Base-by-base conservation (phyloP, 2,888 invertebrate species). In the Chaetogeoica ovagalla region DNA sequence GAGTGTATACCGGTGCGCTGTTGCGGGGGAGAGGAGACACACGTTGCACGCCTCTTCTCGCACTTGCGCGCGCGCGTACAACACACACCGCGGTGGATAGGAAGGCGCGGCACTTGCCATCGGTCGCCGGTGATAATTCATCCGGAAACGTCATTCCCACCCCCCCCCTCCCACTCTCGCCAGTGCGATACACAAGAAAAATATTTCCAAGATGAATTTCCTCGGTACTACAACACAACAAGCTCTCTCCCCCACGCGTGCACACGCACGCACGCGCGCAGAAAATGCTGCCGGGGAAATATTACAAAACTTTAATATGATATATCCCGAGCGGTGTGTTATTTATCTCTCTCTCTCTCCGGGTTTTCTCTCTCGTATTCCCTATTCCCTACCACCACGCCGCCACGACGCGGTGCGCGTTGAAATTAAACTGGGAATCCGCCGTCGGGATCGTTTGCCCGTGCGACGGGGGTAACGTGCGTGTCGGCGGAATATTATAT, bases 241-340 rank as follows among this genome's bases (percentile, higher is more conserved):
- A 19, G 0, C 1, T n/a, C 68, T 5, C 52, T 23, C 69, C 21
- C 19, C 15, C 39, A 4, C 57, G n/a, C 65, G 55, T 65, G 63
- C 62, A 63, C 48, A 57, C 57, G 39, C 57, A 65, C 66, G 15
- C 66, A 8, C 66, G 43, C 66, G 30, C 19, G 23, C 59, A 68
- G n/a, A 48, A 70, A 69, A 69, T 52, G 77, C 74, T 69, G 79
- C 63, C 70, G 79, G 79, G 79, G 70, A 79, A 70, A 79, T 79
- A 79, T 79, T 79, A 70, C 79, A 63, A 79, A 79, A 79, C 79
- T 79, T 79, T 79, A 79, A 79, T 79, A 79, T 79, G 79, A 79
- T 79, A 79, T 79, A 79, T 79, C 79, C 79, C 70, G 70, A 55
- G 79, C 69, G 30, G 30, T 30, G 70, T 63, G 79, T 79, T 79